These are phyloP conservation scores for Malaclemys terrapin DNA, from an alignment of 2,113 vertebrate species.

Conservation along the genomic window DNA sequence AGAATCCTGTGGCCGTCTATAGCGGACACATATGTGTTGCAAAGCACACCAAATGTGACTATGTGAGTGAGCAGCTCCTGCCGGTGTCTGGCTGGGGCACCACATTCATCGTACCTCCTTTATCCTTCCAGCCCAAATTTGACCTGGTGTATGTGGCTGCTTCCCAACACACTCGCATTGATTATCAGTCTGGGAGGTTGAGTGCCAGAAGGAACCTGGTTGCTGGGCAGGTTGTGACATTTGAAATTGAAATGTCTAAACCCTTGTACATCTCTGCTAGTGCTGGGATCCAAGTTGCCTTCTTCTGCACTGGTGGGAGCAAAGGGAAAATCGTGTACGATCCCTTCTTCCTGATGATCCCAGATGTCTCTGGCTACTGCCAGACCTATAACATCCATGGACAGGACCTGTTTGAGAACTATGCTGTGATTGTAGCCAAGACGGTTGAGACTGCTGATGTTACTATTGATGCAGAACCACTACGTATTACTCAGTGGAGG, in stretches of 20 bases:
- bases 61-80: slow-evolving; percentile 83
- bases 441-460: slow-evolving; percentile 37
- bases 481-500: slow-evolving; percentile 57
- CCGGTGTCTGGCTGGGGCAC: slow-evolving; percentile 80
- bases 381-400: slow-evolving; percentile 71
- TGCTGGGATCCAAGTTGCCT: slow-evolving; percentile 79
- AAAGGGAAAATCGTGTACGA: slow-evolving; percentile 41
- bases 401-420: slow-evolving; percentile 68
- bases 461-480: slow-evolving; percentile 53
- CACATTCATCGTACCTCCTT: slow-evolving; percentile 74
- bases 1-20: slow-evolving; percentile 76
- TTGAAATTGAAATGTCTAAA: slow-evolving; percentile 16
- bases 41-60: slow-evolving; percentile 76
- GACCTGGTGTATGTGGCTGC: slow-evolving; percentile 79
- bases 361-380: slow-evolving; percentile 72
- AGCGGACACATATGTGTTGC: slow-evolving; percentile 78
- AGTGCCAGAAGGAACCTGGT: background rate
- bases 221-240: slow-evolving; percentile 24
- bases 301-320: slow-evolving; percentile 75
- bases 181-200: slow-evolving; percentile 23
- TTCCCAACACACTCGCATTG: slow-evolving; percentile 71
- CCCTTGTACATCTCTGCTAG: slow-evolving; percentile 72
- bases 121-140: slow-evolving; percentile 64
- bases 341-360: slow-evolving; percentile 76
- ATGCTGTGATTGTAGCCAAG: slow-evolving; percentile 69